Base-by-base conservation (phyloP, 2,113 vertebrate genomes). In the Rhinogobius similis region DNA sequence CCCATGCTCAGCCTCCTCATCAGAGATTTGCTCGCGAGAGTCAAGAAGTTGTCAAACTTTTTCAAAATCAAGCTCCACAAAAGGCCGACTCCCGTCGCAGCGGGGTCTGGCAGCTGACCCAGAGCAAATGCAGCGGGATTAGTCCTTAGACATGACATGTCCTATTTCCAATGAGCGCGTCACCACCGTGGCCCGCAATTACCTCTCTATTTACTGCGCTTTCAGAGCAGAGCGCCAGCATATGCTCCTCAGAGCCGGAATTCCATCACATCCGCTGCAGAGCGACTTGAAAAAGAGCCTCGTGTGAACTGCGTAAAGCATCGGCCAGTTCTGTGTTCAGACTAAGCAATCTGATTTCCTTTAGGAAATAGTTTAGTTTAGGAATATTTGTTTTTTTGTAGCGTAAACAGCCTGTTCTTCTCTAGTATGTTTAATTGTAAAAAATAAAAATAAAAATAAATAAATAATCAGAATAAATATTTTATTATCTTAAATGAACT, bases 11-110 rank as follows among this genome's bases (percentile, higher is more conserved):
- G 21, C 11, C 23, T 48, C 20, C 46, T 78, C 93, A 94, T 92
- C 90, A 85, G 82, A 70, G 78, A 87, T 84, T 91, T 91, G 86
- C 90, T 89, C 86, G 90, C 84, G 41, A 29, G 73, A 93, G 91
- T 93, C 90, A 88, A 94, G 89, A 92, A 93, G 93, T 94, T 98
- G 97, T 99, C 97, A 98, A 95, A 96, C 94, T 94, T 92, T 36
- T 77, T 99, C 77, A 89, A 77, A 82, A 79, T 98, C 96, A 96
- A 88, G 76, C 52, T 21, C 74, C 59, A 62, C 68, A 81, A 83
- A 87, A 85, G 88, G 83, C 29, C 13, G 36, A 82, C 50, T 79
- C 90, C 89, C 87, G 86, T 87, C 90, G 88, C 78, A 53, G 77
- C 50, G 58, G 43, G 94, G 93, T 91, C 94, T 91, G 55, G 72